Percentiles rank a stretch among this genome's conserved stretches.
Evolutionary conservation across 2,888 invertebrate species (phyloP).

Genomic region (Cantharis nigra): DNA sequence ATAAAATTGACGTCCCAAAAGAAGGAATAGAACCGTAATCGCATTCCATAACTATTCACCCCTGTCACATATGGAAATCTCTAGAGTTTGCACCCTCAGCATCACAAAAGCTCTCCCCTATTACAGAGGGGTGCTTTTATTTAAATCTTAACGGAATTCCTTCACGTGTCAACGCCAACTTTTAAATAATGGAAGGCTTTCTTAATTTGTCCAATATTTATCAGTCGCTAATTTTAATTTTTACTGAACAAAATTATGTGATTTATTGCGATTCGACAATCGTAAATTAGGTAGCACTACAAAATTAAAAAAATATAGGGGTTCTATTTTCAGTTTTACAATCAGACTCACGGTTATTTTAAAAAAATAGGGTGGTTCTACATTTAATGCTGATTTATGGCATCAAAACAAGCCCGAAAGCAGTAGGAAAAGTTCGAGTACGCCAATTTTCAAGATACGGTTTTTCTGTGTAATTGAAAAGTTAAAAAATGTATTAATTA

Average conservation of each 20-base stretch:
- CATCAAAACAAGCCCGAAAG: background rate
- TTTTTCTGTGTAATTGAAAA: background rate
- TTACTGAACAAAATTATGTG: background rate
- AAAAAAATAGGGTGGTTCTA: background rate
- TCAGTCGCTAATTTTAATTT: background rate
- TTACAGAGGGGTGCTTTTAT: conserved; percentile 31
- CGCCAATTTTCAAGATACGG: background rate
- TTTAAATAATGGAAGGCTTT: conserved; percentile 16
- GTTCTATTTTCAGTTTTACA: background rate
- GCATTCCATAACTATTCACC: conserved; percentile 38
- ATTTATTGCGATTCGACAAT: background rate
- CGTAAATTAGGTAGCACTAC: background rate
- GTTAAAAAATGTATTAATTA: background rate
- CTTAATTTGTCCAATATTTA: background rate
- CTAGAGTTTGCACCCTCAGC: conserved; percentile 34
- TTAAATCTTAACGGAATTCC: conserved; percentile 37
- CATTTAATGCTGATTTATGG: background rate
- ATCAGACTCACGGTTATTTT: background rate
- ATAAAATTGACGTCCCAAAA: background rate
- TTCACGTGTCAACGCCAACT: conserved; percentile 30
- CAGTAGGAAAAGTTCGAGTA: too few relatives aligned
- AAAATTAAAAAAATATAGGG: background rate
- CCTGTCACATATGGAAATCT: conserved; percentile 39
- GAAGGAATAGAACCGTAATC: conserved; percentile 30
- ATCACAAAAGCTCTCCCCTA: conserved; percentile 31